Percentiles rank a stretch among this genome's conserved stretches.
These are phyloP conservation scores for Archilochus colubris DNA, from an alignment of 2,113 vertebrate genomes.

Conservation along the genomic window DNA sequence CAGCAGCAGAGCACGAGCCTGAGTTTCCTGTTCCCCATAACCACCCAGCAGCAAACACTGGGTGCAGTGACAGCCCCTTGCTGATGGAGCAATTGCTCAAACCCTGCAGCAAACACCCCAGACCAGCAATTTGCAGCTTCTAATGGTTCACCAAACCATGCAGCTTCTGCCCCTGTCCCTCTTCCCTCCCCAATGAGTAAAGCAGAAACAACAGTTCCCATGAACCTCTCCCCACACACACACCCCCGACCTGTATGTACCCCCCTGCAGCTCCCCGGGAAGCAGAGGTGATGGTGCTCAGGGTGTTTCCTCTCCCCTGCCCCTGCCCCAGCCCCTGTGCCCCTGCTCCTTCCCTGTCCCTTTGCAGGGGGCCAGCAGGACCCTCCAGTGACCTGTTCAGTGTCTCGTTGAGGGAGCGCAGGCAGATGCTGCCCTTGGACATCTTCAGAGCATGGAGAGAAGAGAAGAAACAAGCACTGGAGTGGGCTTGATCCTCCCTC, in stretches of 20 bases:
- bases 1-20: fast-evolving
- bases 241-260: fast-evolving
- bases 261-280: not conserved
- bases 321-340: not conserved
- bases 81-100: not conserved
- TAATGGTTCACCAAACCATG: not conserved
- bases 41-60: fast-evolving
- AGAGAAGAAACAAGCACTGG: not conserved
- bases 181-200: not conserved
- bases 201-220: not conserved
- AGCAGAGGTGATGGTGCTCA: not conserved
- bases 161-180: not conserved
- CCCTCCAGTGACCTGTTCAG: conserved; percentile 71
- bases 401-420: conserved; percentile 66
- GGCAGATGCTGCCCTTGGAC: conserved; percentile 65
- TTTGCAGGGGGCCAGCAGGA: not conserved
- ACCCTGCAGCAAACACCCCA: not conserved
- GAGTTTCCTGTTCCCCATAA: fast-evolving
- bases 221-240: not conserved
- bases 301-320: not conserved
- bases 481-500: not conserved
- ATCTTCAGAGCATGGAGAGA: conserved; percentile 55
- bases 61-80: not conserved
- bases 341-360: not conserved
- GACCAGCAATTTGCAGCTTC: not conserved